phyloP scores from a whole-genome alignment of 2,888 invertebrate species.

The Melinaea marsaeus region DNA sequence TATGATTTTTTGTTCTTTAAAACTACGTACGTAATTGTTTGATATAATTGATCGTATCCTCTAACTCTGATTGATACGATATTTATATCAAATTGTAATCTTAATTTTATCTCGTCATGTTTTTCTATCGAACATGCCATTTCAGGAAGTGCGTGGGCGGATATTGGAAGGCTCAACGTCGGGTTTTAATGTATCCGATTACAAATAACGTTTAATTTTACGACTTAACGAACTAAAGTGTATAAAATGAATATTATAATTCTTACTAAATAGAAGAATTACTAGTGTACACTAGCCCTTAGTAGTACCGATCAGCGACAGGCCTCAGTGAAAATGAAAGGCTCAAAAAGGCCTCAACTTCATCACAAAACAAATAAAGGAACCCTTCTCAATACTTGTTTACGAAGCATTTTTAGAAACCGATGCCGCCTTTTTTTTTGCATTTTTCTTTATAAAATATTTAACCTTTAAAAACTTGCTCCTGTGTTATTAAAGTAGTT shows the following conservation, averaged over 20 bases:
- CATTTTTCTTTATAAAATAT: background rate
- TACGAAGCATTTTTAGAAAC: constrained; percentile 8
- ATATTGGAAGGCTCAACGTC: background rate
- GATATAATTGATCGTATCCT: no score
- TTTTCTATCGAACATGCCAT: constrained; percentile 4
- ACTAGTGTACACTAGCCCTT: background rate
- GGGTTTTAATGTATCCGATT: background rate
- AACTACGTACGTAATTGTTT: no score
- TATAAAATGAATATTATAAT: background rate
- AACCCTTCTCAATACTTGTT: constrained; percentile 15
- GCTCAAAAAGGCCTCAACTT: constrained; percentile 15
- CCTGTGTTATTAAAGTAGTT: background rate
- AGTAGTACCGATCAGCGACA: background rate
- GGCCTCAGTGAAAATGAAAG: constrained; percentile 12
- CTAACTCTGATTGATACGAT: no score
- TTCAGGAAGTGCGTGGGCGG: constrained; percentile 16
- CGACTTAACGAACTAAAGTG: no score
- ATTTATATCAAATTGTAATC: background rate
- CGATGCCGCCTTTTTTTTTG: background rate
- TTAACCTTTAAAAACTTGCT: background rate
- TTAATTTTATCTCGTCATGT: background rate
- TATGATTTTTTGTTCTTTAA: no score
- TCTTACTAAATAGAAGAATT: background rate
- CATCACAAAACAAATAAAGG: constrained; percentile 17
- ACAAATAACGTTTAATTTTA: background rate